Percentiles rank a stretch among this genome's conserved stretches.
Evolutionary conservation across 2,797 vertebrate species (phyloP).

Genomic region (Aythya fuligula): DNA sequence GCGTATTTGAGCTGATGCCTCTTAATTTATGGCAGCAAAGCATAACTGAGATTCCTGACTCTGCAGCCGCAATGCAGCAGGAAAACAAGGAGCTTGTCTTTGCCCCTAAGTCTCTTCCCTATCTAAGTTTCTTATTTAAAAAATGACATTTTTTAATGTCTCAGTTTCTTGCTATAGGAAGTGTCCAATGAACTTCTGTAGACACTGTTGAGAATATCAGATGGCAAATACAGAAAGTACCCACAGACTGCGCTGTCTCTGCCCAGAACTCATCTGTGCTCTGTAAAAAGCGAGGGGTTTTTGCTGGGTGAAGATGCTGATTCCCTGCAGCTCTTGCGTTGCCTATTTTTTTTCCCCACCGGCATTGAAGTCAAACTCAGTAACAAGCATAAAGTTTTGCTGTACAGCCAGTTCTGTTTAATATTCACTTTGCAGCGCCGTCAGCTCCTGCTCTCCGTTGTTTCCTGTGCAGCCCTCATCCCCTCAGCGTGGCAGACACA

Average conservation of each 20-base stretch:
- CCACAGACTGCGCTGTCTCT: neutral
- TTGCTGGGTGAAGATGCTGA: neutral
- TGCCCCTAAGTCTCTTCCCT: neutral
- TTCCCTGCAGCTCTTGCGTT: neutral
- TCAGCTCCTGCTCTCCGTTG: neutral
- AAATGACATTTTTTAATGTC: neutral
- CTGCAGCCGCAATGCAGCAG: slow-evolving; percentile 15
- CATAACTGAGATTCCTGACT: neutral
- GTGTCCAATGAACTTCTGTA: neutral
- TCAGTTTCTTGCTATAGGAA: neutral
- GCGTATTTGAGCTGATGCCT: neutral
- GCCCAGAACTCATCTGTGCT: neutral
- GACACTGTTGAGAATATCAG: neutral
- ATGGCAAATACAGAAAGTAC: neutral
- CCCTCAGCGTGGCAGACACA: fast-evolving
- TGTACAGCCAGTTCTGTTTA: neutral
- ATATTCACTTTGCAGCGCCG: neutral
- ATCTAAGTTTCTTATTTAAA: neutral
- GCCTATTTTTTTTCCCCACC: neutral
- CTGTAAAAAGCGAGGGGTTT: neutral
- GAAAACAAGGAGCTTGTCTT: neutral
- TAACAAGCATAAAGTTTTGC: neutral
- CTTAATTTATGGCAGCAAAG: neutral
- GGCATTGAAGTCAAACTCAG: neutral
- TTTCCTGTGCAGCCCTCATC: fast-evolving